Evolutionary conservation across 2,113 vertebrate species (phyloP), one percentile per base, ranked within the genome.

Genomic region (Leucopternis melanops): DNA sequence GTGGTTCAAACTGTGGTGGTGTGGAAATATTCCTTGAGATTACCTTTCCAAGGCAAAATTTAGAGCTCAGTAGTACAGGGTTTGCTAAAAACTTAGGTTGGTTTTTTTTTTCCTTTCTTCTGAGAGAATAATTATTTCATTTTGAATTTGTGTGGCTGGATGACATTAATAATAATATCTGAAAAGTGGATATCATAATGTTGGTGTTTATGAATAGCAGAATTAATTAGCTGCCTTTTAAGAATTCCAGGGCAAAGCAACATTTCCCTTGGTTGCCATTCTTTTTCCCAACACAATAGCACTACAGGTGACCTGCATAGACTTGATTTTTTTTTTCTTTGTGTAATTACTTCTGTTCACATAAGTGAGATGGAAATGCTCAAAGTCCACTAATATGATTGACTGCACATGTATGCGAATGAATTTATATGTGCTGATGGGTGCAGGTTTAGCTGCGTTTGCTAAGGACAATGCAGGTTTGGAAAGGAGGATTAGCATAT

Each of bases 371-470:
- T 38, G 17, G 16, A 86, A 80, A 22, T 83, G 22, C 15, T 50
- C 20, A 8, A 40, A 92, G 9, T 23, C 4, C 5, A 25, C 19
- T 67, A 15, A 45, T 27, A 36, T 36, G 21, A 31, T 20, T 38
- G 38, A 63, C 11, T n/a, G 61, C 8, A 34, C 2, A 3, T 20
- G 8, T 45, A 8, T 18, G 9, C 1, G 0, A 19, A 25, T 62
- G 0, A 3, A 74, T 71, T 90, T 23, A 6, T 25, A 5, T 12
- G 11, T n/a, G 21, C 26, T 20, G 29, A 9, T 40, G 19, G 58
- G 3, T 0, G 0, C 4, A 54, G 27, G 34, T 63, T 52, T 70
- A 62, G 19, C 50, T 66, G 50, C 21, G 7, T 74, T 87, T 73
- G 9, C 62, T 59, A 47, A n/a, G n/a, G 22, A 29, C 23, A n/a